Base-by-base conservation (phyloP, 2,113 vertebrate species). In the Tiliqua scincoides region DNA sequence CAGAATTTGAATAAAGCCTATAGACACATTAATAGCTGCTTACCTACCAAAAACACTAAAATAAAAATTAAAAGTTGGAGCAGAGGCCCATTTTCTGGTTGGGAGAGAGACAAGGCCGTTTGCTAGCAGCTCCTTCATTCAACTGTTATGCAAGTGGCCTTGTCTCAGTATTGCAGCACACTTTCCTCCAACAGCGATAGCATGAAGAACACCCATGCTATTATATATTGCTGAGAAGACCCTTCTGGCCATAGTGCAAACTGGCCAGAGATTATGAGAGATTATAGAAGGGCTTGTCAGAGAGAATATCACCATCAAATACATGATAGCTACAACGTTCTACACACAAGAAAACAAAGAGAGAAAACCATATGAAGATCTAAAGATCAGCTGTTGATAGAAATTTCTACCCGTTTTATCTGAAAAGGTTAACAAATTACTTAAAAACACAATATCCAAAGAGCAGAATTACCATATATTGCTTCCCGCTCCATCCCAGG, bases 381-480 rank as follows among this genome's bases (percentile, higher is more conserved):
- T 63, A 48, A 65, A 48, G 35, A 52, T 17, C 6, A 17, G 59
- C 2, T 80, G 37, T 20, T 67, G 43, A 80, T 48, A 14, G n/a
- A 20, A 21, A 21, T 57, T 27, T 1, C 3, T 63, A 10, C 17
- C 68, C 1, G 11, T 59, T 74, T 21, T 21, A 20, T 23, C 57
- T 27, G 20, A 32, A 40, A 85, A 67, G 4, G 23, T 57, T n/a
- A 71, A 52, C 37, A 75, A 67, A 25, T 23, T 68, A 2, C 32
- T 61, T 40, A 59, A 40, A 68, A 85, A 57, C 1, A 32, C 62
- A 40, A 15, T 32, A 40, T 8, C 21, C 25, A 54, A 86, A 86
- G 27, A 35, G 62, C 4, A 18, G 20, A 74, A n/a, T 87, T 90
- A 96, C 95, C 94, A 0, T 90, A 92, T 82, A 94, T 83, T 0